Conservation (phyloP, 2,888 invertebrate genomes). For the Drosophila pseudotakahashii region DNA sequence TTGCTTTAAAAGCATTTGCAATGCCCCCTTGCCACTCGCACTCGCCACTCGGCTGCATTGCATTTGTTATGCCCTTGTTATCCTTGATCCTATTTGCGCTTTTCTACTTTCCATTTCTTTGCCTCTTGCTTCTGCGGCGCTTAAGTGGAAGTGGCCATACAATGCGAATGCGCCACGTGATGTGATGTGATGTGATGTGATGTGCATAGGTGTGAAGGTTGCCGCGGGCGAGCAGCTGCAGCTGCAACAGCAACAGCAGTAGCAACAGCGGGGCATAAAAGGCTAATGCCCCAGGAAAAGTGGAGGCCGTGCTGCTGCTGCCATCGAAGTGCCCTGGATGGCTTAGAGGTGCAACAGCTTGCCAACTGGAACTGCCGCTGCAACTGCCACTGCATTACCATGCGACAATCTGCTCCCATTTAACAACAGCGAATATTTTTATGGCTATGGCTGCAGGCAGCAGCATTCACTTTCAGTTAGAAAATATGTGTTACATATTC, state of each 20-base stretch:
- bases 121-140: constrained; percentile 23
- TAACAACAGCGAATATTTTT: constrained; percentile 5
- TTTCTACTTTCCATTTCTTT: constrained; percentile 26
- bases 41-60: neutral
- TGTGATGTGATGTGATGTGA: constrained; percentile 30
- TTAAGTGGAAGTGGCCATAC: constrained; percentile 56
- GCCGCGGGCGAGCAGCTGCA: constrained; percentile 24
- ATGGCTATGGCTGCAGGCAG: neutral
- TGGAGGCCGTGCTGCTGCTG: constrained; percentile 9
- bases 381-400: constrained; percentile 4
- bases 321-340: constrained; percentile 13
- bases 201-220: constrained; percentile 63
- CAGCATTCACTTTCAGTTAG: neutral
- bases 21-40: constrained; percentile 2
- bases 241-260: neutral
- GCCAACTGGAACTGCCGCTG: constrained; percentile 26
- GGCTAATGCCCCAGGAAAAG: constrained; percentile 47
- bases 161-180: constrained; percentile 21
- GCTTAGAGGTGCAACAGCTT: constrained; percentile 60
- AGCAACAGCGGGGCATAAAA: constrained; percentile 28
- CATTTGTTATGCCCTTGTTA: constrained; percentile 44
- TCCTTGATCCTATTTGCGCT: constrained; percentile 64
- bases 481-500: neutral
- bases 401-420: constrained; percentile 45
- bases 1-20: constrained; percentile 47